Evolutionary conservation across 1,140 invertebrate genomes (phyloP), one percentile per base, ranked within the genome.

Genomic region (Eurytemora carolleeae): DNA sequence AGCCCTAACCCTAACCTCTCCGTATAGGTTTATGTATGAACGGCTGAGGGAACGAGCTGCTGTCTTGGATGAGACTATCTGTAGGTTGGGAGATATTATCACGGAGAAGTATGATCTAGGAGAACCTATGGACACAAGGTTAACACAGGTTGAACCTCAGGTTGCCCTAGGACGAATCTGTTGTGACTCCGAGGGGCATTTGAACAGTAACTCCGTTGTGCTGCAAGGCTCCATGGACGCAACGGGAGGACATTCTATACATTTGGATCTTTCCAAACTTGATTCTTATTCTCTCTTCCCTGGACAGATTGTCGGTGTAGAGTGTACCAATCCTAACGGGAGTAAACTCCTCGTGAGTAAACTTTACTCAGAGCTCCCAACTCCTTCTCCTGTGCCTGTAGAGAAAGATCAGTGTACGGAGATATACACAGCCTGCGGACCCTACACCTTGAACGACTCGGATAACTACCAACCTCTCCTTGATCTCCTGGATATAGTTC

Each of bases 11-110:
- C 31, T 44, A 12, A 12, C 31, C 31, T 7, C 7, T n/a, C 55
- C 55, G 19, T 59, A 59, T n/a, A 54, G 21, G n/a, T 59, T 26
- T 25, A 59, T 59, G 58, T 59, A n/a, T 19, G 58, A 59, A 18
- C 16, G 58, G 19, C 21, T 59, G 2, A 16, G 58, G 25, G 58
- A 59, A 2, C 22, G 26, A 22, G 58, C 58, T 21, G 58, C 22
- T 3, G 23, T 25, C n/a, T 25, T 59, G 12, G 58, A 59, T 59
- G 58, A 59, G n/a, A 24, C 31, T 31, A 59, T 59, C 26, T 59
- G 58, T n/a, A 22, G 18, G 3, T 1, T 24, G n/a, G 25, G 22
- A 16, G 58, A 24, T 31, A 24, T 24, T 2, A 19, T 59, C 22
- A 44, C 2, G 2, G 22, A 16, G 3, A 59, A n/a, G 31, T n/a